phyloP scores from a whole-genome alignment of 37 sponge, comb jelly and placozoan species.

The Trichoplax adhaerens region DNA sequence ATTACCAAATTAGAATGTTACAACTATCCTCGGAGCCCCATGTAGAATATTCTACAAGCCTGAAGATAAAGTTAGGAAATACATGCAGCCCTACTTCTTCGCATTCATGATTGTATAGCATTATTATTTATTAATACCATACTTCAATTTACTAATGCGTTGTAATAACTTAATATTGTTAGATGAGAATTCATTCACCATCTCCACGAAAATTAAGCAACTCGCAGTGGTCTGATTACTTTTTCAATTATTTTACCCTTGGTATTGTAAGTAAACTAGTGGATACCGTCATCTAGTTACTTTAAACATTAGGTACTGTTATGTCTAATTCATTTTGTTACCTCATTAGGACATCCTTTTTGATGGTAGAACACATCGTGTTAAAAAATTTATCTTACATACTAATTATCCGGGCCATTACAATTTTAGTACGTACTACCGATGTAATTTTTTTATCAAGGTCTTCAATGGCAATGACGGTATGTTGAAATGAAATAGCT shows the following conservation, averaged over 20 bases:
- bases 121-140: neutral
- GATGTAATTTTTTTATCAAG: constrained; percentile 33
- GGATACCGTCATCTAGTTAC: no score
- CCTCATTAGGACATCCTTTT: constrained; percentile 76
- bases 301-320: neutral
- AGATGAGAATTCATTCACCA: constrained; percentile 89
- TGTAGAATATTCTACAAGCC: constrained; percentile 78
- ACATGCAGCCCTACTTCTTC: no score
- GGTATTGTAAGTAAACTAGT: constrained; percentile 47
- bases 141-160: neutral
- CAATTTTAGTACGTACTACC: constrained; percentile 70
- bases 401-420: constrained; percentile 93
- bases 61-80: constrained; percentile 61
- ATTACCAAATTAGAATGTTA: constrained; percentile 9
- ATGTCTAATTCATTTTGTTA: neutral
- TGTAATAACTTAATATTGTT: neutral
- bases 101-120: no score
- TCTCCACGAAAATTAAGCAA: constrained; percentile 53
- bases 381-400: constrained; percentile 89
- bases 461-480: constrained; percentile 3
- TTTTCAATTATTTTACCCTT: constrained; percentile 96
- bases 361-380: constrained; percentile 65
- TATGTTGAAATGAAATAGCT: neutral
- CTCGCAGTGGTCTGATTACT: constrained; percentile 66
- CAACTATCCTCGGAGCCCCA: constrained; percentile 65